These are phyloP conservation scores for Lithophane semibrunnea DNA, from an alignment of 2,888 invertebrate species.

Conservation along the genomic window DNA sequence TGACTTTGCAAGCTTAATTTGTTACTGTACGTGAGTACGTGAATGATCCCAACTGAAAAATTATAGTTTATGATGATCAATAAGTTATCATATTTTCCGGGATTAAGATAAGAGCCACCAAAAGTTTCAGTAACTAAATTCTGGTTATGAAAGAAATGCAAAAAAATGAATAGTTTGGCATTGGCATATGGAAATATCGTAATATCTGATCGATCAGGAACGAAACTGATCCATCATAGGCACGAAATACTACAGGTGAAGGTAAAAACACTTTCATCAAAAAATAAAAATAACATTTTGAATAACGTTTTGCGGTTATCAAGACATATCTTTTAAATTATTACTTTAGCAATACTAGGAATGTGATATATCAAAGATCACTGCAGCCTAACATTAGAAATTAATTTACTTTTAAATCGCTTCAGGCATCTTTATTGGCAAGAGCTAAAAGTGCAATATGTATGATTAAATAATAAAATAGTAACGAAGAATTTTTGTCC, in stretches of 20 bases:
- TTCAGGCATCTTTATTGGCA: conserved; percentile 42
- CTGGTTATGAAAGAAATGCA: conserved; percentile 22
- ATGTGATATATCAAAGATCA: conserved; percentile 57
- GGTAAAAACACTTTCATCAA: conserved; percentile 70
- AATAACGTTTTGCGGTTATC: conserved; percentile 72
- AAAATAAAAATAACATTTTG: conserved; percentile 60
- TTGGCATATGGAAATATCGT: conserved; percentile 30
- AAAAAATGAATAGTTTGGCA: conserved; percentile 13
- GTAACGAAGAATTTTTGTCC: no score
- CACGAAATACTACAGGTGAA: conserved; percentile 67
- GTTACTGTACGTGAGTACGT: conserved; percentile 13
- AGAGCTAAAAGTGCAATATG: conserved; percentile 42
- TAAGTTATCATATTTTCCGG: background rate
- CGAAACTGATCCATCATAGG: conserved; percentile 12
- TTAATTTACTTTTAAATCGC: conserved; percentile 51
- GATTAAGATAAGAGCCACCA: background rate
- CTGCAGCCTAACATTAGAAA: conserved; percentile 30
- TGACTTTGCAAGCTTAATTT: conserved; percentile 49
- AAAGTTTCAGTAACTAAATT: background rate
- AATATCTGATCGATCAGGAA: conserved; percentile 16
- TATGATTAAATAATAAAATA: conserved; percentile 34
- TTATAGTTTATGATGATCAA: background rate
- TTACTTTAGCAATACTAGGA: conserved; percentile 70
- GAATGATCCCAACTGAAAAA: background rate
- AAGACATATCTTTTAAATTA: conserved; percentile 62